Conservation (phyloP, 2,113 vertebrate genomes). For the Seriola aureovittata region DNA sequence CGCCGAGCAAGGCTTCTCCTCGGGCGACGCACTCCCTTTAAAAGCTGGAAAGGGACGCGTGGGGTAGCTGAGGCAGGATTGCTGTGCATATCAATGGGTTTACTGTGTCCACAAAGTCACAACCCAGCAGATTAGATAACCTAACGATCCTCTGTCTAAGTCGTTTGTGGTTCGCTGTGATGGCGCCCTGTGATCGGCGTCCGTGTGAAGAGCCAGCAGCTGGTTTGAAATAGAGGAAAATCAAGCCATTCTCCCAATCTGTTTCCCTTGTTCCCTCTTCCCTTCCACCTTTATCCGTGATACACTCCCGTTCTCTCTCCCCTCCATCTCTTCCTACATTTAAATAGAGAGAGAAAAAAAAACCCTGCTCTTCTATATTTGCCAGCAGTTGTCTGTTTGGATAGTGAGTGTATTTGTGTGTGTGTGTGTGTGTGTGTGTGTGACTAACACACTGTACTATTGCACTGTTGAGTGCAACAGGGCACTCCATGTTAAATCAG, state of each 20-base stretch:
- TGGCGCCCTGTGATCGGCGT: constrained; percentile 15
- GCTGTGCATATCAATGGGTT: constrained; percentile 42
- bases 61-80: constrained; percentile 28
- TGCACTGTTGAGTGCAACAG: constrained; percentile 75
- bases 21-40: constrained; percentile 41
- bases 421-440: constrained; percentile 37
- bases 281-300: neutral
- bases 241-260: neutral
- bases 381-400: constrained; percentile 43
- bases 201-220: constrained; percentile 1
- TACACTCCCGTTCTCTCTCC: constrained; percentile 1
- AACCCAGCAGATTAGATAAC: constrained; percentile 59
- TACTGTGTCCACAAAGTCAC: constrained; percentile 48
- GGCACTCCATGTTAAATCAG: constrained; percentile 58
- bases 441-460: constrained; percentile 69
- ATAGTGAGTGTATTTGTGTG: neutral
- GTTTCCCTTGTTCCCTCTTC: constrained; percentile 9
- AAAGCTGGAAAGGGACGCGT: constrained; percentile 24
- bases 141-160: constrained; percentile 10
- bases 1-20: constrained; percentile 35
- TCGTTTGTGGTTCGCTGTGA: constrained; percentile 7
- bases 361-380: constrained; percentile 34
- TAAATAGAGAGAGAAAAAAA: constrained; percentile 47
- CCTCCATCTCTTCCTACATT: constrained; percentile 24
- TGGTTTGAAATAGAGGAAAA: constrained; percentile 28